A percentile compares a stretch with the other conserved stretches of the same genome.
phyloP scores from a whole-genome alignment of 2,797 vertebrate species.

The Danio tinwini region DNA sequence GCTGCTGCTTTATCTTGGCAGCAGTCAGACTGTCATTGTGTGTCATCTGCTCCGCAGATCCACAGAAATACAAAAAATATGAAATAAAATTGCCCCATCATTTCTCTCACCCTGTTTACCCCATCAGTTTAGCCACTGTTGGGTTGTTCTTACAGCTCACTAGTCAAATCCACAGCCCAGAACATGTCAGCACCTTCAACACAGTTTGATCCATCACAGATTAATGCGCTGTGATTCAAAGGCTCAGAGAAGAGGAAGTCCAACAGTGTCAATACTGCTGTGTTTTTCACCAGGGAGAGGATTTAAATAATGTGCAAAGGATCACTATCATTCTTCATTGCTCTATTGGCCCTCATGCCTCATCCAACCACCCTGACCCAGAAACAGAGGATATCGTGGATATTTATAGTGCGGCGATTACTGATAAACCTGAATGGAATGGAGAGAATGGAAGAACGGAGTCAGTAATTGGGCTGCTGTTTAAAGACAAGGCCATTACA shows the following conservation, averaged over 20 bases:
- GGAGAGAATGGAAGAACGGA: slow-evolving; percentile 31
- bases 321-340: slow-evolving; percentile 21
- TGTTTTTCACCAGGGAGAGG: slow-evolving; percentile 42
- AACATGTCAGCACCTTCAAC: slow-evolving; percentile 52
- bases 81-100: not conserved
- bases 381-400: slow-evolving; percentile 13
- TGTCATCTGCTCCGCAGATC: slow-evolving; percentile 71
- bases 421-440: slow-evolving; percentile 48
- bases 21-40: slow-evolving; percentile 53
- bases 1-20: slow-evolving; percentile 7
- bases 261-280: slow-evolving; percentile 46
- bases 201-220: slow-evolving; percentile 45
- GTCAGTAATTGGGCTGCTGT: slow-evolving; percentile 37
- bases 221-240: slow-evolving; percentile 48
- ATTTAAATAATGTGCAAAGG: slow-evolving; percentile 28
- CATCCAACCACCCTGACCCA: slow-evolving; percentile 13
- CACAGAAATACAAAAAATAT: slow-evolving; percentile 19
- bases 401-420: slow-evolving; percentile 38
- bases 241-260: slow-evolving; percentile 28
- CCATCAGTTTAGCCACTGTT: slow-evolving; percentile 55
- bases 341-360: not conserved
- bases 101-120: slow-evolving; percentile 33
- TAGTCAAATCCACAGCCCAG: slow-evolving; percentile 51
- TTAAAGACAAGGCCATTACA: slow-evolving; percentile 20
- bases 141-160: slow-evolving; percentile 29